Evolutionary conservation across 2,888 invertebrate genomes (phyloP).

Genomic region (Acleris cristana): DNA sequence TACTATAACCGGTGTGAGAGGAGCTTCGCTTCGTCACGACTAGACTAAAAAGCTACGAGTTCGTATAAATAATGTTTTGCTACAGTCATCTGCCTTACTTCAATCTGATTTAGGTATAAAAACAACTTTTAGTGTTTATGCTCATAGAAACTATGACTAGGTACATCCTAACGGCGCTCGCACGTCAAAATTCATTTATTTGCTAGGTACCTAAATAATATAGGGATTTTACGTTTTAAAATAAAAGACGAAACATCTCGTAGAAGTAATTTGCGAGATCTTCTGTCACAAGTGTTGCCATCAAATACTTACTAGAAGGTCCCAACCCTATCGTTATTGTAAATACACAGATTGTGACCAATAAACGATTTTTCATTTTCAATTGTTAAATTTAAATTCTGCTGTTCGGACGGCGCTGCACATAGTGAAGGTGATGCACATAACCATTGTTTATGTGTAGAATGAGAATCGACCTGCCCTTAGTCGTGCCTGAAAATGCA

Average conservation of each 20-base stretch:
- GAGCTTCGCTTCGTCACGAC: conserved; percentile 24
- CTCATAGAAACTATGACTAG: neutral
- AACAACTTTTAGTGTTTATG: neutral
- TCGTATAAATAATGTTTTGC: conserved; percentile 4
- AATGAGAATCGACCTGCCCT: conserved; percentile 2
- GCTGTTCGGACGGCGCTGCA: conserved; percentile 17
- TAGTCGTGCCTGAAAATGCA: neutral
- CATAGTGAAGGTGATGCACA: too few relatives aligned
- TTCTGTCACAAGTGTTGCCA: too few relatives aligned
- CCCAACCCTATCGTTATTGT: too few relatives aligned
- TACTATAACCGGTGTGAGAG: conserved; percentile 38
- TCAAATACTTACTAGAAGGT: too few relatives aligned
- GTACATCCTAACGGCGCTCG: neutral
- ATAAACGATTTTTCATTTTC: too few relatives aligned
- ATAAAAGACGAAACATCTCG: conserved; percentile 1
- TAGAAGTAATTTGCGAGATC: conserved; percentile 13
- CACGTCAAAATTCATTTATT: neutral
- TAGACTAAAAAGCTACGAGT: conserved; percentile 6
- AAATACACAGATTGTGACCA: too few relatives aligned
- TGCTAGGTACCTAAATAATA: too few relatives aligned
- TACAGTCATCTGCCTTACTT: neutral
- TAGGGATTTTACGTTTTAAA: conserved; percentile 1
- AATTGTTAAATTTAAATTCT: conserved; percentile 17
- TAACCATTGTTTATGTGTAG: too few relatives aligned
- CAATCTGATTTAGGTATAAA: neutral